Base-by-base conservation (phyloP, 2,797 vertebrate genomes). In the Eulemur coronatus region DNA sequence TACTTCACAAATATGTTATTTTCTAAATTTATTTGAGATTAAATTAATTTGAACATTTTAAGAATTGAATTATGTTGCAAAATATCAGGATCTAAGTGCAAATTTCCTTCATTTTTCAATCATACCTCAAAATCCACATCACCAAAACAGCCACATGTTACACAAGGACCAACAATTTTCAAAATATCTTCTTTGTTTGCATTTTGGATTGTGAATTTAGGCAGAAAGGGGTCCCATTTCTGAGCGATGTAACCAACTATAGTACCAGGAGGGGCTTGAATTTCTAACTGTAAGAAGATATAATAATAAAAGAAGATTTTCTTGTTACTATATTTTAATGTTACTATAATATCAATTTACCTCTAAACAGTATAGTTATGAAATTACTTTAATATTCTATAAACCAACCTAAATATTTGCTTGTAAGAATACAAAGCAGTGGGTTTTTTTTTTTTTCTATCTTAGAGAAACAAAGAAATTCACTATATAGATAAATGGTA, bases 121-220 rank as follows among this genome's bases (percentile, higher is more conserved):
- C 97, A 8, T 99, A 99, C 99, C 98, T 99, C 98, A 94, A 99
- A 99, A 76, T 99, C 98, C 98, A 99, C 99, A 96, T 99, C 99
- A 0, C 98, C 99, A 94, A 99, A 98, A 97, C 98, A 99, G 87
- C 99, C 98, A 97, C 98, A 99, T 35, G 99, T 99, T 95, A 97
- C 85, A 86, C 92, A 99, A 63, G 99, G 99, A 63, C 99, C 99
- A 95, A 98, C 96, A 89, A 99, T 98, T 98, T 98, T 99, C 95
- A 99, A 97, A 76, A 99, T 97, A 89, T 99, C 99, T 98, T 99
- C 99, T 98, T 98, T 98, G 85, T 98, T 98, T 92, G 98, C 98
- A 95, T 99, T 99, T 96, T 98, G 98, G 96, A 99, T 98, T 79
- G 98, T 98, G 90, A 99, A 99, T 91, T 98, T 99, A 76, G 99